Evolutionary conservation across 30 jellyfish, hydroid and myxozoan genomes (phyloP), one percentile per base, ranked within the genome.

Genomic region (Pseudorhiza aurosa): DNA sequence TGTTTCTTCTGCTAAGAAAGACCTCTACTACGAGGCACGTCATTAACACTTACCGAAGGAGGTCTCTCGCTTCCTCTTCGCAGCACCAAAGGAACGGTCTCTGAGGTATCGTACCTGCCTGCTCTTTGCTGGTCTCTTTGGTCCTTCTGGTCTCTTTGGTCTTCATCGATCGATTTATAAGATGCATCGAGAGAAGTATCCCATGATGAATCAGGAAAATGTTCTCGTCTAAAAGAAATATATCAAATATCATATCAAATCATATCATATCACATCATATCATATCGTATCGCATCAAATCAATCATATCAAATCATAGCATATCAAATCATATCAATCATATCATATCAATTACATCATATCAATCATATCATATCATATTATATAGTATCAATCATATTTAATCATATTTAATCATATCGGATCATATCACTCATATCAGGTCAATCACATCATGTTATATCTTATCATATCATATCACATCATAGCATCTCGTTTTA

Each of bases 181-280:
- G 99, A 94, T 44, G 95, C 99, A 65, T 94, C 99, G 15, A 94
- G 36, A 14, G 99, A 94, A 0, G 99, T 87, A 59, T 87, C 96
- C 91, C 96, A 75, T 4, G 96, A 72, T 4, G 96, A 87, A 57
- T 76, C 89, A n/a, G 77, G 77, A 64, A 64, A 64, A 33, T 64
- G 77, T 14, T 64, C 77, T 15, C 58, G 77, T 21, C 77, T 64
- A 35, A 64, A 32, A 28, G 7, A 64, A 39, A 39, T n/a, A 39
- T 5, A 39, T 39, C 37, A 14, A 56, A 56, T n/a, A 56, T 56
- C 39, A 56, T 22, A 8, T 5, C 29, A 50, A 22, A 22, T 12
- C 28, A 4, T 50, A n/a, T n/a, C n/a, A n/a, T n/a, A n/a, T n/a
- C n/a, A n/a, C n/a, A 15, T 42, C 11, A 42, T 42, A 9, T 42